Percentiles rank a stretch among this genome's conserved stretches.
These are phyloP conservation scores for Cephalophus harveyi DNA, from an alignment of 2,113 vertebrate species.

Conservation along the genomic window DNA sequence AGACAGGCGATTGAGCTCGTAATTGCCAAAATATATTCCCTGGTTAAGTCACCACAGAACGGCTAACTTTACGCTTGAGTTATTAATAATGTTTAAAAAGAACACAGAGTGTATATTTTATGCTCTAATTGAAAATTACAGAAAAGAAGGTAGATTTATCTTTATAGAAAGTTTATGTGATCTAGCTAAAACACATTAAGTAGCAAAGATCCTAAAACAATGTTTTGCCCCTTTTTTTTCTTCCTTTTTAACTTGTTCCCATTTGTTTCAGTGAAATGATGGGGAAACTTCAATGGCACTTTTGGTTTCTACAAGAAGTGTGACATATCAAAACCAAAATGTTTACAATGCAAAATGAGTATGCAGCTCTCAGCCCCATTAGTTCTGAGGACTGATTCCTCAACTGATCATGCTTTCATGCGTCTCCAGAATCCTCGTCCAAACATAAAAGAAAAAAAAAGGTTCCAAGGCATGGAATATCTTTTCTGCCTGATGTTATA, in stretches of 20 bases:
- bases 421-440: neutral
- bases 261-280: neutral
- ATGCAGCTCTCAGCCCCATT: neutral
- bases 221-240: neutral
- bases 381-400: neutral
- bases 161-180: neutral
- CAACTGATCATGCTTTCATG: too few species aligned
- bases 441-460: neutral
- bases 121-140: constrained; percentile 15
- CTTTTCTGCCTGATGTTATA: neutral
- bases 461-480: neutral
- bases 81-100: constrained; percentile 40
- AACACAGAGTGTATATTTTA: neutral
- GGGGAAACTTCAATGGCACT: neutral
- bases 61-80: neutral
- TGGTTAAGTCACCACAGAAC: neutral
- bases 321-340: neutral
- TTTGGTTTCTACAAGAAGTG: neutral
- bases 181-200: neutral
- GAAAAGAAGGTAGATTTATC: neutral
- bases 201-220: neutral
- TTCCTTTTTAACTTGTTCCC: neutral
- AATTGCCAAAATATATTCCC: constrained; percentile 45
- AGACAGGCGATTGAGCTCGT: constrained; percentile 30
- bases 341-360: neutral